These are phyloP conservation scores for Proisotoma minuta DNA, from an alignment of 2,888 invertebrate genomes.

Conservation along the genomic window DNA sequence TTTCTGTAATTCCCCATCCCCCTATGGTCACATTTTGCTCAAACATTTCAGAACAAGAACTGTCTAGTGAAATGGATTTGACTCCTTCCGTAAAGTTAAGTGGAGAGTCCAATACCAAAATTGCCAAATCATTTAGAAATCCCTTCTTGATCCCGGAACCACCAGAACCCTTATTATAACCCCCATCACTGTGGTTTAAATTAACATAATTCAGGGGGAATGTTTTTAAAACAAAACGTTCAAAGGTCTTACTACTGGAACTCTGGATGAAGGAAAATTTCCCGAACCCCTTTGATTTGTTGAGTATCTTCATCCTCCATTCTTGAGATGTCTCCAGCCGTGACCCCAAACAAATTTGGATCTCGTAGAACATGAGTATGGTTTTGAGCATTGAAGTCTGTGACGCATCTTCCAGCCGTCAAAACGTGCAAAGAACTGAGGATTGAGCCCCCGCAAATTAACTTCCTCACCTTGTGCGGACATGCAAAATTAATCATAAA, in stretches of 20 bases:
- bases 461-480: not conserved
- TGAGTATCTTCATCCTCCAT: slow-evolving; percentile 8
- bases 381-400: not conserved
- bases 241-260: not conserved
- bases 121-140: slow-evolving; percentile 10
- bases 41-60: not conserved
- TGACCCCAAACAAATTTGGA: not conserved
- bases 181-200: not conserved
- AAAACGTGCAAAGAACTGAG: not conserved
- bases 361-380: not conserved
- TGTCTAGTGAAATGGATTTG: not conserved
- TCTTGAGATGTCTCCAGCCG: slow-evolving; percentile 1
- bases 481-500: not conserved
- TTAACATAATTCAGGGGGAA: not conserved
- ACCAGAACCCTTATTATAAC: not conserved
- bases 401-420: slow-evolving; percentile 9
- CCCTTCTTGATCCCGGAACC: not conserved
- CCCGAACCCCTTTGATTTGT: not conserved
- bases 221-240: not conserved
- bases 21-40: not conserved
- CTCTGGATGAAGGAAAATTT: slow-evolving; percentile 4
- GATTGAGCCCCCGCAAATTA: slow-evolving; percentile 7
- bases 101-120: not conserved
- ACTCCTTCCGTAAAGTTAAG: not conserved
- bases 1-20: slow-evolving; percentile 9